A percentile compares a stretch with the other conserved stretches of the same genome.
Evolutionary conservation across 2,113 vertebrate species (phyloP).

Genomic region (Eidolon helvum): DNA sequence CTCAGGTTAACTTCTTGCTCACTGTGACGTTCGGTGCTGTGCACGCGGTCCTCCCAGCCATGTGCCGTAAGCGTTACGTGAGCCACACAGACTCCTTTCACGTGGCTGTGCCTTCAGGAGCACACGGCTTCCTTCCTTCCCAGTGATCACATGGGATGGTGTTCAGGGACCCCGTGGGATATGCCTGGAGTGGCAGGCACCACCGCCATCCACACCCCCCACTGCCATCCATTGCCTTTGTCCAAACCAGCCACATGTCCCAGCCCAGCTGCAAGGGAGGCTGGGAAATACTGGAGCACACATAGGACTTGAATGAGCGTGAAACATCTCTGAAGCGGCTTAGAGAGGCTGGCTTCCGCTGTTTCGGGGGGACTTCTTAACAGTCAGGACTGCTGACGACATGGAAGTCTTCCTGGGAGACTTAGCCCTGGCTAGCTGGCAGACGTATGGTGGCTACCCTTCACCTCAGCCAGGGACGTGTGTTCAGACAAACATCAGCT

Average conservation of each 20-base stretch:
- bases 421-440: too few relatives aligned
- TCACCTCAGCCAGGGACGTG: not conserved
- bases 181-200: not conserved
- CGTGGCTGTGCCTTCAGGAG: not conserved
- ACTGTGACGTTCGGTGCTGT: accelerated
- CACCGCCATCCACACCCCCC: not conserved
- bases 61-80: not conserved
- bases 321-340: not conserved
- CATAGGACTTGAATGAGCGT: not conserved
- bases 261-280: not conserved
- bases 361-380: too few relatives aligned
- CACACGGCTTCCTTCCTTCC: not conserved
- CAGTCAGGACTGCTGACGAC: not conserved
- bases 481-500: not conserved
- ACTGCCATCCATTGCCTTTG: not conserved
- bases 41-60: accelerated
- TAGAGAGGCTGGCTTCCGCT: not conserved
- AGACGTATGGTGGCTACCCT: not conserved
- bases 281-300: not conserved
- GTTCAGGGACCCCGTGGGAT: not conserved
- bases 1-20: accelerated
- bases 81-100: not conserved
- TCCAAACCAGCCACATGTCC: not conserved
- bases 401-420: not conserved
- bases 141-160: accelerated